These are phyloP conservation scores for Isaurus tuberculatus DNA, from an alignment of 92 coral and sea anemone species.

Conservation along the genomic window DNA sequence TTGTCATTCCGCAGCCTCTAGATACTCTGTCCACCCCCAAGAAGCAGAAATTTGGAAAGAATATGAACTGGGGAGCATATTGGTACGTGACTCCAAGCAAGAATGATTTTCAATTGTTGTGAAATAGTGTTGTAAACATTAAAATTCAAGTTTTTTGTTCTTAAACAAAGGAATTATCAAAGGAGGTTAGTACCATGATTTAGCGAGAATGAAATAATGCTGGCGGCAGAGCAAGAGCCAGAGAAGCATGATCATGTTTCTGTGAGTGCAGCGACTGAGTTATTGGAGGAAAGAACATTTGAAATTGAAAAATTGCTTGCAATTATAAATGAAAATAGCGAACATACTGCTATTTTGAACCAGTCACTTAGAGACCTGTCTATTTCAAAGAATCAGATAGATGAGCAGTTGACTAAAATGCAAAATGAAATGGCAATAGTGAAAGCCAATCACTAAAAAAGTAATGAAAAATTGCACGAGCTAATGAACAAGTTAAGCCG, in stretches of 20 bases:
- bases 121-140: neutral
- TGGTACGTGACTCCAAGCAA: slow-evolving; percentile 3
- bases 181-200: slow-evolving; percentile 9
- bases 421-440: slow-evolving; percentile 16
- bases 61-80: neutral
- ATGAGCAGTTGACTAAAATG: slow-evolving; percentile 10
- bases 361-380: slow-evolving; percentile 15
- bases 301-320: slow-evolving; percentile 17
- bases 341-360: slow-evolving; percentile 12
- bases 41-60: slow-evolving; percentile 1
- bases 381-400: slow-evolving; percentile 18
- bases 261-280: slow-evolving; percentile 7
- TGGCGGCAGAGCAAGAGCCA: slow-evolving; percentile 3
- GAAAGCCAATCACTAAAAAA: slow-evolving; percentile 11
- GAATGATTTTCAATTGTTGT: neutral
- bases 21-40: neutral
- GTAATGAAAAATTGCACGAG: slow-evolving; percentile 2
- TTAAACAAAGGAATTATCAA: slow-evolving; percentile 21
- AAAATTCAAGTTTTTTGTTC: neutral
- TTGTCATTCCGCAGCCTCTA: slow-evolving; percentile 2
- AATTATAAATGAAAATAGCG: slow-evolving; percentile 14
- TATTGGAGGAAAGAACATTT: slow-evolving; percentile 17
- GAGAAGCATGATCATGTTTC: slow-evolving; percentile 7
- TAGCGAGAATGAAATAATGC: slow-evolving; percentile 1
- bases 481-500: slow-evolving; percentile 31